phyloP scores from a whole-genome alignment of 2,113 vertebrate species.

The Halcyon senegalensis region DNA sequence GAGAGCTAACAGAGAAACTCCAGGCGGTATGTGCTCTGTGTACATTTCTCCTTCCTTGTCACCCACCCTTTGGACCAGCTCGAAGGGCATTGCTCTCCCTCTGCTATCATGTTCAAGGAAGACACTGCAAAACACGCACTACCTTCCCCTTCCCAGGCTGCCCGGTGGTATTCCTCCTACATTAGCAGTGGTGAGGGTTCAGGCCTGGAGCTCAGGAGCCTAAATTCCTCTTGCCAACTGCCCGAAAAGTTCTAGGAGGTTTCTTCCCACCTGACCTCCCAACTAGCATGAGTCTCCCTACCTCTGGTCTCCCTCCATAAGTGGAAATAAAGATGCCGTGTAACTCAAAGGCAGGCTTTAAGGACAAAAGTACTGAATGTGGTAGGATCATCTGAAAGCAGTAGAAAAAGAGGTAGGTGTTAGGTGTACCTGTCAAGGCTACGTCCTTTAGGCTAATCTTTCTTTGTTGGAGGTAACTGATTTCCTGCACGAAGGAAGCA shows the following conservation, averaged over 20 bases:
- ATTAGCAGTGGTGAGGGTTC: not conserved
- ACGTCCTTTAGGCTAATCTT: not conserved
- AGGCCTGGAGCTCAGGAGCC: not conserved
- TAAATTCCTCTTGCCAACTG: not conserved
- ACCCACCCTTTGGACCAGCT: not conserved
- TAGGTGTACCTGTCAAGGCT: not conserved
- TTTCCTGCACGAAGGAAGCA: not conserved
- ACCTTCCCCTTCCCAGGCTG: not conserved
- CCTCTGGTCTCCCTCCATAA: not conserved
- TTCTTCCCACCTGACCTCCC: not conserved
- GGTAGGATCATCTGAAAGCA: not conserved
- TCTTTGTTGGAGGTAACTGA: not conserved
- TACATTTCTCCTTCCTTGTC: not conserved
- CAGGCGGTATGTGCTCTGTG: conserved; percentile 88
- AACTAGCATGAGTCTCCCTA: not conserved
- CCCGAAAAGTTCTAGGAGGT: not conserved
- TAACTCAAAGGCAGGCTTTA: not conserved
- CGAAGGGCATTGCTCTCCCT: not conserved
- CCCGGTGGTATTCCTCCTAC: not conserved
- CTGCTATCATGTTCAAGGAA: not conserved
- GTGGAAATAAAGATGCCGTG: not conserved
- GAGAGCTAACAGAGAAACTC: conserved; percentile 96
- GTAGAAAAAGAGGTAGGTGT: not conserved
- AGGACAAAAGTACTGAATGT: not conserved
- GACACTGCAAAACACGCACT: not conserved